Evolutionary conservation across 1,140 invertebrate species (phyloP).

Genomic region (Hirudo medicinalis): DNA sequence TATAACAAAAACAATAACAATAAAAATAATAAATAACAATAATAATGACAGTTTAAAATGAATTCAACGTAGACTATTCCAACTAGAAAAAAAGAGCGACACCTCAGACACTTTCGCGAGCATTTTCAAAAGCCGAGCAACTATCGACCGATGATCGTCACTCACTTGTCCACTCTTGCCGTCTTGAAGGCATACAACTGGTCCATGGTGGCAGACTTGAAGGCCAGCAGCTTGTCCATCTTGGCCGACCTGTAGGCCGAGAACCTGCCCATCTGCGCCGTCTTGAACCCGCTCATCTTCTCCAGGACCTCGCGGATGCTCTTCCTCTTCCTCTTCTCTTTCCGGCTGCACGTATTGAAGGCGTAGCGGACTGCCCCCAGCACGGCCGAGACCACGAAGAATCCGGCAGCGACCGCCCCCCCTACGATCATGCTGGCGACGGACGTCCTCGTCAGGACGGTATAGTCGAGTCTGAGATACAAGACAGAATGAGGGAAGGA

Average conservation of each 20-base stretch:
- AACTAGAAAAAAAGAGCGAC: too few relatives aligned
- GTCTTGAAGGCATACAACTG: constrained; percentile 42
- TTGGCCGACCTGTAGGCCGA: constrained; percentile 20
- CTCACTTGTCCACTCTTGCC: constrained; percentile 52
- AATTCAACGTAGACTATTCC: too few relatives aligned
- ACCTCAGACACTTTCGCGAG: constrained; percentile 22
- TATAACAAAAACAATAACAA: too few relatives aligned
- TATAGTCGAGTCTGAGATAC: constrained; percentile 51
- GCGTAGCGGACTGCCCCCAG: constrained; percentile 53
- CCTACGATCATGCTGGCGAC: constrained; percentile 70
- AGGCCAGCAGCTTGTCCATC: constrained; percentile 17
- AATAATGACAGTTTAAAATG: too few relatives aligned
- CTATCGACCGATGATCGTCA: background rate
- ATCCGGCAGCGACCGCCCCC: constrained; percentile 57
- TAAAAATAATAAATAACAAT: too few relatives aligned
- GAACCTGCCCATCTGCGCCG: constrained; percentile 18
- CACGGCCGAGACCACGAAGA: constrained; percentile 62
- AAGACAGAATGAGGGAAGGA: constrained; percentile 1
- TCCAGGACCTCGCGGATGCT: constrained; percentile 33
- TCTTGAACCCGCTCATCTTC: constrained; percentile 18
- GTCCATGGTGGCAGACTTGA: constrained; percentile 18
- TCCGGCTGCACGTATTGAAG: constrained; percentile 6
- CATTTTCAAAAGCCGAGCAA: constrained; percentile 35
- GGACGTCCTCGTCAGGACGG: constrained; percentile 65
- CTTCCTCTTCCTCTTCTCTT: constrained; percentile 19